phyloP scores from a whole-genome alignment of 2,113 vertebrate species.

The Cinclus mexicanus region DNA sequence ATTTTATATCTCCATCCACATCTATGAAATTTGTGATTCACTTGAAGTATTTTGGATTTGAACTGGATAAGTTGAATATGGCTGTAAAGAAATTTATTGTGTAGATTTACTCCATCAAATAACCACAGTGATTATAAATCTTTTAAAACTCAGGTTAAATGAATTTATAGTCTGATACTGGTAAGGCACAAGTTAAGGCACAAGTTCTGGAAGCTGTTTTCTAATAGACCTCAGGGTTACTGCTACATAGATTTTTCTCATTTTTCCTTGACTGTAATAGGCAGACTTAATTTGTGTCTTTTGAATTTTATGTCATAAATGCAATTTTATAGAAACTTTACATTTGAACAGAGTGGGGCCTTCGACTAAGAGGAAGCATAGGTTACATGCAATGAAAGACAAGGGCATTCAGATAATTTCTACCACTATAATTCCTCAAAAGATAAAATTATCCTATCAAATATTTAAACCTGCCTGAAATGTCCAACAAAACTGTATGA shows the following conservation, averaged over 20 bases:
- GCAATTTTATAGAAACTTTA: not conserved
- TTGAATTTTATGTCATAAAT: not conserved
- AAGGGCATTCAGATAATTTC: not conserved
- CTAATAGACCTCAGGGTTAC: not conserved
- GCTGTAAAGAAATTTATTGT: not conserved
- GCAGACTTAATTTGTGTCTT: not conserved
- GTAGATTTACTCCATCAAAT: not conserved
- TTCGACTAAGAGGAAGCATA: not conserved
- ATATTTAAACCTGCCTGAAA: not conserved
- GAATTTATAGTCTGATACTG: not conserved
- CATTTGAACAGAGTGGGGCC: not conserved
- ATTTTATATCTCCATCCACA: not conserved
- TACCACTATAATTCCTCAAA: not conserved
- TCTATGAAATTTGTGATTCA: not conserved
- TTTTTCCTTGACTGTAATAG: not conserved
- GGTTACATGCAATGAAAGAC: fast-evolving
- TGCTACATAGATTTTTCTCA: not conserved
- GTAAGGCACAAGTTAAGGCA: not conserved
- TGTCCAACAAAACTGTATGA: not conserved
- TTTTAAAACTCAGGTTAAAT: not conserved
- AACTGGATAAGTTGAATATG: not conserved
- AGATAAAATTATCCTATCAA: not conserved
- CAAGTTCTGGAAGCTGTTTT: not conserved
- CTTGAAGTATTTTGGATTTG: not conserved
- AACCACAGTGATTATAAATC: not conserved